Evolutionary conservation across 2,888 invertebrate species (phyloP).

Genomic region (Salticus scenicus): DNA sequence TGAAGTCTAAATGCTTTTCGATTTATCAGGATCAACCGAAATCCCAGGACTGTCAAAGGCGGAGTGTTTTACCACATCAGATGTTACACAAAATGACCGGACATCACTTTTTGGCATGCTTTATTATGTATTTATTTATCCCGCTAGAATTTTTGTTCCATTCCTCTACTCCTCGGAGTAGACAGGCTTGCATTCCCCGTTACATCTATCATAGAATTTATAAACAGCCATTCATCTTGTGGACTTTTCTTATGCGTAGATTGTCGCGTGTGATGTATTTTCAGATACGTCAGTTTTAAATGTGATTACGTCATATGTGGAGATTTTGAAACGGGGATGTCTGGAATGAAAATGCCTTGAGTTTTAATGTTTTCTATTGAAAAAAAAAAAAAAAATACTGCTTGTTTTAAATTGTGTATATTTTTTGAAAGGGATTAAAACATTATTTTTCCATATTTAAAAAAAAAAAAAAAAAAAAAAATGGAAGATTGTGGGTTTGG

Average conservation of each 20-base stretch:
- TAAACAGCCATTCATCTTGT: constrained; percentile 12
- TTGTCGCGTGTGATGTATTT: not conserved
- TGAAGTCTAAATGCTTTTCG: constrained; percentile 49
- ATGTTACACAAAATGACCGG: not conserved
- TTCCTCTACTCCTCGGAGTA: not conserved
- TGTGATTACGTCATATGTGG: constrained; percentile 6
- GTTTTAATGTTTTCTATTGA: not conserved
- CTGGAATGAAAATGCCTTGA: not conserved
- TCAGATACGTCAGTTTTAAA: constrained; percentile 6
- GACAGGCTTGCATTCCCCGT: not conserved
- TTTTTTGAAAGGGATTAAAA: too few relatives aligned
- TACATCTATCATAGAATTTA: constrained; percentile 1
- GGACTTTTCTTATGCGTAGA: not conserved
- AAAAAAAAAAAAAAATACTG: too few relatives aligned
- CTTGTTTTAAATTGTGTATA: too few relatives aligned
- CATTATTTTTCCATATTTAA: too few relatives aligned
- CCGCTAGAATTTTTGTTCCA: not conserved
- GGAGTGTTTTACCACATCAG: constrained; percentile 4
- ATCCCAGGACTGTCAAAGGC: constrained; percentile 6
- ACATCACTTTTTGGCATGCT: constrained; percentile 24
- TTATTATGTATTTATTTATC: constrained; percentile 60
- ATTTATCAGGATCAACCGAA: constrained; percentile 49
- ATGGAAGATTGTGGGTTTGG: too few relatives aligned
- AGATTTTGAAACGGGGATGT: constrained; percentile 7
- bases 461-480: too few relatives aligned